These are phyloP conservation scores for Coptodon bakossiorum DNA, from an alignment of 2,113 vertebrate species.

Conservation along the genomic window DNA sequence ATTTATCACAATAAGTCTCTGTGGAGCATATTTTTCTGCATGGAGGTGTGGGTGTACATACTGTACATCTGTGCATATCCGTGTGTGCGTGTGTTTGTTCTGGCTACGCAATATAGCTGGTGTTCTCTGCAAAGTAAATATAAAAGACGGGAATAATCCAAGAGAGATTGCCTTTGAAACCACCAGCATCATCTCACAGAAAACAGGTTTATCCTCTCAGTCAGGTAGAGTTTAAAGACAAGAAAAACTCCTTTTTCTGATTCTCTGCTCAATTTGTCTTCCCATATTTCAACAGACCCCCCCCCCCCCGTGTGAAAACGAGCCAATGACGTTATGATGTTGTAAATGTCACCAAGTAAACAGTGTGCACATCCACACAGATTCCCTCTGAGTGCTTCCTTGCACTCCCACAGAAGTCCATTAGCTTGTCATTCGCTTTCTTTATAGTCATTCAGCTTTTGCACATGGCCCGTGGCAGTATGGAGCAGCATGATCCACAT, in stretches of 20 bases:
- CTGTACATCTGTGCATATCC: background rate
- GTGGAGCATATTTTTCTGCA: background rate
- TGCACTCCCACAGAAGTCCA: conserved; percentile 46
- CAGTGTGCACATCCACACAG: conserved; percentile 9
- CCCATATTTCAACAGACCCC: background rate
- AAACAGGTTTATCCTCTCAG: background rate
- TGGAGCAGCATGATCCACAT: conserved; percentile 52
- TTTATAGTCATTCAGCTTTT: conserved; percentile 63
- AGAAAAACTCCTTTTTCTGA: background rate
- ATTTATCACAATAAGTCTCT: background rate
- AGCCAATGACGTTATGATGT: background rate
- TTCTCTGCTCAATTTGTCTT: background rate
- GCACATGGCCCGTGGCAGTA: conserved; percentile 50
- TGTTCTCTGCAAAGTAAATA: conserved; percentile 33
- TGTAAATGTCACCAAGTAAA: conserved; percentile 46
- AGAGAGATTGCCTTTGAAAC: conserved; percentile 32
- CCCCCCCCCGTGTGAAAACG: background rate
- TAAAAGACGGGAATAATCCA: conserved; percentile 19
- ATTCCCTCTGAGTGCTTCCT: conserved; percentile 35
- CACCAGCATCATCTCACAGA: background rate
- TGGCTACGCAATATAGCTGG: conserved; percentile 37
- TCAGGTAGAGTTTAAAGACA: background rate
- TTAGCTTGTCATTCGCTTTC: conserved; percentile 52
- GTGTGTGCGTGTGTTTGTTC: background rate
- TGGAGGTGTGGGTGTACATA: conserved; percentile 7